Conservation (phyloP, 2,888 invertebrate species). For the Nephrotoma flavescens region DNA sequence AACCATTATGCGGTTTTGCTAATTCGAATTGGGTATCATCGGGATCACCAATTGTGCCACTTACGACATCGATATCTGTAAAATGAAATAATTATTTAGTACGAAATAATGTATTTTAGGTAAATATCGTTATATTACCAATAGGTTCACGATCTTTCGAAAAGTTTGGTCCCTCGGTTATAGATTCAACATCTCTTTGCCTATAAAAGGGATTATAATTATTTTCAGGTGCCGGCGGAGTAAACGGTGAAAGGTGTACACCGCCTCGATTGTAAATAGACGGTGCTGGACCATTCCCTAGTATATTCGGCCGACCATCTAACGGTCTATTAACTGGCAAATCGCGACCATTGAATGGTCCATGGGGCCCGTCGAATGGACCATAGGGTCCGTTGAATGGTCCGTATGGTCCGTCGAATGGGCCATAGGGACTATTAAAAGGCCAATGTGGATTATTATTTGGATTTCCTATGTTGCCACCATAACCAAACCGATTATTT, state of each 20-base stretch:
- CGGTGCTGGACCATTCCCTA: not conserved
- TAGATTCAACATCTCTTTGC: not conserved
- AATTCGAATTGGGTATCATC: conserved; percentile 4
- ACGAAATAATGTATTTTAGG: too few species aligned
- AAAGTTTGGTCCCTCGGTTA: not conserved
- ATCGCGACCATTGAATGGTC: not conserved
- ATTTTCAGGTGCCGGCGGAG: not conserved
- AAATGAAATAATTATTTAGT: not conserved
- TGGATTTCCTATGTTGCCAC: not conserved
- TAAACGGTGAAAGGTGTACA: not conserved
- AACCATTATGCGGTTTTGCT: not conserved
- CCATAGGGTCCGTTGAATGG: not conserved
- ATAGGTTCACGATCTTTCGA: not conserved
- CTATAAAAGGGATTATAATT: not conserved
- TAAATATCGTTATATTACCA: not conserved
- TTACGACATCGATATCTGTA: conserved; percentile 1
- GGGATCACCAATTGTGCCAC: conserved; percentile 4
- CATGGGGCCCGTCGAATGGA: not conserved
- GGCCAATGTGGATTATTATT: not conserved
- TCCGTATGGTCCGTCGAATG: not conserved
- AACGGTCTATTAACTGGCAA: not conserved
- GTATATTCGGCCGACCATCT: not conserved
- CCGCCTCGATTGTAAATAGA: not conserved
- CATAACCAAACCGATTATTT: not conserved
- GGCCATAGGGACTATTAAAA: not conserved